phyloP scores from a whole-genome alignment of 1,140 invertebrate species.

The Drosophila willistoni region DNA sequence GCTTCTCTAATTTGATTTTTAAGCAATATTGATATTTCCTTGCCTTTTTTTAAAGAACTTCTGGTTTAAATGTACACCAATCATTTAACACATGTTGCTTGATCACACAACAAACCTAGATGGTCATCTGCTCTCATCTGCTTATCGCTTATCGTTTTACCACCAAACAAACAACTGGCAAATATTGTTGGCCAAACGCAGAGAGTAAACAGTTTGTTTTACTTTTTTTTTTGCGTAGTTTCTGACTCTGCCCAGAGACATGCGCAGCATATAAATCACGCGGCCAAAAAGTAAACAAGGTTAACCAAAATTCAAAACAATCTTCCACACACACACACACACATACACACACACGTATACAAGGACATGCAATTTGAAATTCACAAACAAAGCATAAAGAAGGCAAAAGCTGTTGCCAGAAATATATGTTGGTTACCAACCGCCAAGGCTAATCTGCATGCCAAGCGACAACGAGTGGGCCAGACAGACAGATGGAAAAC shows the following conservation, averaged over 20 bases:
- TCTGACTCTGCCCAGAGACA: constrained; percentile 31
- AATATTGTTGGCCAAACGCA: constrained; percentile 2
- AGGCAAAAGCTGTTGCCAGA: constrained; percentile 41
- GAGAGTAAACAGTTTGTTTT: constrained; percentile 49
- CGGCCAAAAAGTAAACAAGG: constrained; percentile 53
- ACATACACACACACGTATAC: constrained; percentile 22
- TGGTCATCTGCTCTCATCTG: not conserved
- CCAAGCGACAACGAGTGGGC: constrained; percentile 2
- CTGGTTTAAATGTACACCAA: not conserved
- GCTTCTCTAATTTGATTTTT: too few relatives aligned
- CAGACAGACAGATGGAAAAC: not conserved
- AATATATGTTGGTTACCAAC: constrained; percentile 28
- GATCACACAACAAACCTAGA: too few relatives aligned
- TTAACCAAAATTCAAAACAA: constrained; percentile 19
- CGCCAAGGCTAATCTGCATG: constrained; percentile 72
- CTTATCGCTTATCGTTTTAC: constrained; percentile 16
- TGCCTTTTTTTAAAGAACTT: not conserved
- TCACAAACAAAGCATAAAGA: constrained; percentile 60
- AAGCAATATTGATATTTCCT: too few relatives aligned
- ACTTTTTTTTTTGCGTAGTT: constrained; percentile 14
- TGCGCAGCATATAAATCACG: constrained; percentile 54
- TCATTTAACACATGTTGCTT: constrained; percentile 12
- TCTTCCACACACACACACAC: constrained; percentile 7
- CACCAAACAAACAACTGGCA: constrained; percentile 12
- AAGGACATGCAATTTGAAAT: constrained; percentile 66